Base-by-base conservation (phyloP, 2,113 vertebrate genomes). In the Eudyptes chrysolophus region DNA sequence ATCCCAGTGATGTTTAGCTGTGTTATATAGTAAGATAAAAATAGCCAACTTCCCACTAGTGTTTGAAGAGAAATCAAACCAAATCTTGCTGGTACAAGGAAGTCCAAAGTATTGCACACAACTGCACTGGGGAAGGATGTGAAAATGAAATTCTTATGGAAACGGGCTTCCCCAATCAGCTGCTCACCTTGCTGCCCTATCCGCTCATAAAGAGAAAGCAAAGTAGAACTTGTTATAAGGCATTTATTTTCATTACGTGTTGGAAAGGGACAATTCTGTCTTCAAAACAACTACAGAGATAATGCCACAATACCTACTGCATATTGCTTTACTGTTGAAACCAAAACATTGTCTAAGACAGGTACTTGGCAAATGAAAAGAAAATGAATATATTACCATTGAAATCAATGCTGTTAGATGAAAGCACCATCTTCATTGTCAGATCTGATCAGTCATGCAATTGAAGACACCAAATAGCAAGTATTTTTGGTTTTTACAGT, bases 191-290 rank as follows among this genome's bases (percentile, higher is more conserved):
- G 0, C 83, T 68, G 61, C 52, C 52, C 66, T 76, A 38, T 4
- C 21, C 5, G 18, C 42, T 72, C 84, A 95, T 9, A 82, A 96
- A 96, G 42, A 97, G 48, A 87, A 87, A 80, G 34, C 42, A 29
- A 92, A 64, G 30, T 4, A 52, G 55, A 87, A 55, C 29, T 69
- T 72, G 81, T 90, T 94, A 42, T 79, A 85, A 97, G 92, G 80
- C 70, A 94, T 97, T 96, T 97, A 97, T 97, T 97, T 93, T 91
- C 90, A 89, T 97, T 89, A 92, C 3, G 80, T 72, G 61, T 96
- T 89, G 83, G 94, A 93, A 85, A 97, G 90, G 83, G 87, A 96
- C 82, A 96, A 85, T 89, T 80, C 90, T 77, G 78, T 88, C 72
- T 95, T 75, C 69, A 75, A 84, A 65, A 81, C 72, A 94, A 70